Evolutionary conservation across 2,113 vertebrate genomes (phyloP), one percentile per base, ranked within the genome.

Genomic region (Dolichallabes microphthalmus): DNA sequence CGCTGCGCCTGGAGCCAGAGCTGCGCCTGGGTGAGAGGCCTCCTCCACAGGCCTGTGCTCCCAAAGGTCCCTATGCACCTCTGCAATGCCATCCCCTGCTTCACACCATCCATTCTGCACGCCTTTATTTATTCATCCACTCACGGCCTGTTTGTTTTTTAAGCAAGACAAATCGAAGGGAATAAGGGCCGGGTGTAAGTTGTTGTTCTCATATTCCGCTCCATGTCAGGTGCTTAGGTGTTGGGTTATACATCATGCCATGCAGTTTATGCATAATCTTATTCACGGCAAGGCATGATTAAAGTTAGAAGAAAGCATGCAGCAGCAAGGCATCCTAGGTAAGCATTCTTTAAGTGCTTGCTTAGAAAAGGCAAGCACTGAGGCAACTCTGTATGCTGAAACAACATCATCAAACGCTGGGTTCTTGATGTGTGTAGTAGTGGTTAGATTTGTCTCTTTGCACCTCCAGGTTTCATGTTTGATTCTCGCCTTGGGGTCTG

Each of bases 81-180:
- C 82, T 63, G 32, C 81, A 53, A 80, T 83, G 39, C 53, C 68
- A 58, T 69, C 79, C 84, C 78, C 84, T 57, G 66, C 77, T 80
- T 39, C 68, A 39, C 66, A 78, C 88, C 89, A 92, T 91, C 90
- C 91, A 93, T 92, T 93, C 90, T 91, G 30, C 89, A 35, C 83
- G 86, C 74, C 82, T 86, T 88, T 88, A 94, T 94, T 94, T 93
- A 94, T 94, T 92, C 92, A 90, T 91, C 66, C 77, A 89, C 91
- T 94, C 93, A 92, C 89, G 68, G 90, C 88, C 91, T 90, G 90
- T 93, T 95, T 94, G 92, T 93, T 94, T 94, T 94, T 92, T 94
- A 94, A 94, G 92, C 93, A 94, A 93, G 94, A 94, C 92, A 93
- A 94, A 94, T 94, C 90, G 94, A 92, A 92, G 92, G 88, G 91